These are phyloP conservation scores for Pseudorectes ferrugineus DNA, from an alignment of 2,113 vertebrate species.

Conservation along the genomic window DNA sequence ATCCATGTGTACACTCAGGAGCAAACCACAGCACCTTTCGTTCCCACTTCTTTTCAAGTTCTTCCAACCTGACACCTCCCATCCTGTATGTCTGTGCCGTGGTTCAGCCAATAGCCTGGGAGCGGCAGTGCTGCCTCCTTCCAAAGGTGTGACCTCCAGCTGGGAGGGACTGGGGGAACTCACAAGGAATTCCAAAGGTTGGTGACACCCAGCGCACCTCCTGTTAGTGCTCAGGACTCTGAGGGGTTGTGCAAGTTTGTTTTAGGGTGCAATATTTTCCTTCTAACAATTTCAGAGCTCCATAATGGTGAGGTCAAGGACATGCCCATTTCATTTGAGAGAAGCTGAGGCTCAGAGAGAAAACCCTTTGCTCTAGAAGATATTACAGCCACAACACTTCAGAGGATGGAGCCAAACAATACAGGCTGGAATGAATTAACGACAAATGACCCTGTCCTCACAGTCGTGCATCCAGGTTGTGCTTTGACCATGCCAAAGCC, in stretches of 20 bases:
- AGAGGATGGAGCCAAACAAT: background rate
- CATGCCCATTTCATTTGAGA: background rate
- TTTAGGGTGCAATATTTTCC: background rate
- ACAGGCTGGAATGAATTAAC: background rate
- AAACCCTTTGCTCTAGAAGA: background rate
- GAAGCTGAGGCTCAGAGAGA: background rate
- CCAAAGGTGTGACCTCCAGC: background rate
- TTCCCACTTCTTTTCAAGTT: background rate
- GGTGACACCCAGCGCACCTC: accelerated
- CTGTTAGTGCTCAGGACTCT: accelerated
- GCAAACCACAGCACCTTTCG: background rate
- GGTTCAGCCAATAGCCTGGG: background rate
- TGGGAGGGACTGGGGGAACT: background rate
- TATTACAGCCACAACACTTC: background rate
- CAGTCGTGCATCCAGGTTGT: background rate
- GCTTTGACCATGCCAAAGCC: background rate
- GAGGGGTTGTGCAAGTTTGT: no score
- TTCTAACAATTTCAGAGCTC: background rate
- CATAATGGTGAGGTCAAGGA: background rate
- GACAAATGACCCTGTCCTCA: background rate
- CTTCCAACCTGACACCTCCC: background rate
- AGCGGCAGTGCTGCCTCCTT: background rate
- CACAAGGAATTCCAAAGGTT: background rate
- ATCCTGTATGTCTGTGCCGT: accelerated
- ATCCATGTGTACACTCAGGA: accelerated